Conservation (phyloP, 1,140 invertebrate species). For the Hyles euphorbiae region DNA sequence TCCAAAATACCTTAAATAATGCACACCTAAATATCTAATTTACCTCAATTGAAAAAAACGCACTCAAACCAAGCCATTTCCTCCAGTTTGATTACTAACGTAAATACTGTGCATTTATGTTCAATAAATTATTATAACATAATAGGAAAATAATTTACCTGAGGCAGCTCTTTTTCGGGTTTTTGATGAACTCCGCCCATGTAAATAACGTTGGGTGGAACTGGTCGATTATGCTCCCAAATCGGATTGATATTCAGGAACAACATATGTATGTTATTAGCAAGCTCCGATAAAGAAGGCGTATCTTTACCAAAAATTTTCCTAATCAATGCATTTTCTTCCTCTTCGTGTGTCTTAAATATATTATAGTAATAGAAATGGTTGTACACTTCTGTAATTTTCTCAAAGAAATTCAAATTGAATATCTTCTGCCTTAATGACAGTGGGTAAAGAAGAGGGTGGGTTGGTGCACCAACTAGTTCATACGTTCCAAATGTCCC, state of each 20-base stretch:
- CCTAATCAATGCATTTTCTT: conserved; percentile 14
- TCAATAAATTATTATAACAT: background rate
- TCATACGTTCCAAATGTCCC: too few species aligned
- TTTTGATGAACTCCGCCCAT: conserved; percentile 68
- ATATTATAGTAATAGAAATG: conserved; percentile 8
- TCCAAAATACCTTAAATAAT: too few species aligned
- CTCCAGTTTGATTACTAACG: too few species aligned
- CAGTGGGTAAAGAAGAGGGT: conserved; percentile 60
- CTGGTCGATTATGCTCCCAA: conserved; percentile 54
- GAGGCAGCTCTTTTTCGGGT: conserved; percentile 42
- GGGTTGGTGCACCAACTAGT: conserved; percentile 22
- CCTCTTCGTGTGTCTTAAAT: background rate
- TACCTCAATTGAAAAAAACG: too few species aligned
- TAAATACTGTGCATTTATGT: background rate
- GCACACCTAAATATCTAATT: too few species aligned
- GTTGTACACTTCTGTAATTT: conserved; percentile 31
- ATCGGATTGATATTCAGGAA: conserved; percentile 70
- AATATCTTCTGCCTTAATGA: conserved; percentile 25
- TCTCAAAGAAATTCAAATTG: conserved; percentile 31
- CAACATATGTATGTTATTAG: conserved; percentile 69
- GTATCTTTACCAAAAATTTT: conserved; percentile 49
- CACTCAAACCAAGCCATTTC: too few species aligned
- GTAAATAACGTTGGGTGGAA: conserved; percentile 60
- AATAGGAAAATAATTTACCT: conserved; percentile 19
- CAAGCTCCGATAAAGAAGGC: conserved; percentile 54